phyloP scores from a whole-genome alignment of 1,140 invertebrate species.

The Kradibia gibbosae region DNA sequence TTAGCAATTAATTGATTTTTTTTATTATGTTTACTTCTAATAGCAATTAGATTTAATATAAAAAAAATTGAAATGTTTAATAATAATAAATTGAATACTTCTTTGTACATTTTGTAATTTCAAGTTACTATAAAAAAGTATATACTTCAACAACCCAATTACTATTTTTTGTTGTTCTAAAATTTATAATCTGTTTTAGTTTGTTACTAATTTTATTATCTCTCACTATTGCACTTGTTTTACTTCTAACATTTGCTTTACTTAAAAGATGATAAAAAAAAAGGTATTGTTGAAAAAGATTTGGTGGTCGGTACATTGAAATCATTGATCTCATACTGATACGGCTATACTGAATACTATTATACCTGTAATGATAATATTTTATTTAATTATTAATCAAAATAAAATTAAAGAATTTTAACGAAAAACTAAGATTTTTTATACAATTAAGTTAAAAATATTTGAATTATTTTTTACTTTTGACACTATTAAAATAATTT shows the following conservation, averaged over 20 bases:
- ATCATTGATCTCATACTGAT: conserved; percentile 19
- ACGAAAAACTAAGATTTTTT: background rate
- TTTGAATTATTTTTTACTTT: too few relatives aligned
- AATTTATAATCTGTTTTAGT: conserved; percentile 66
- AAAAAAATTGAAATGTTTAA: background rate
- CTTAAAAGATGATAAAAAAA: background rate
- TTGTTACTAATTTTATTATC: conserved; percentile 55
- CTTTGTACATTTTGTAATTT: too few relatives aligned
- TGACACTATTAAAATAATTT: too few relatives aligned
- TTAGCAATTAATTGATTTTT: too few relatives aligned
- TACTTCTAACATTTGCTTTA: conserved; percentile 3
- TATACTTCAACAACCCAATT: conserved; percentile 73
- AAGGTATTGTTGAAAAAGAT: background rate
- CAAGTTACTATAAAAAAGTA: conserved; percentile 23
- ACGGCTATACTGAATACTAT: background rate
- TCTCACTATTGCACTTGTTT: background rate
- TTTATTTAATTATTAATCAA: background rate
- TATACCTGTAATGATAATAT: background rate
- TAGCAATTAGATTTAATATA: too few relatives aligned
- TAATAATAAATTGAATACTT: background rate
- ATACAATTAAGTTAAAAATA: background rate
- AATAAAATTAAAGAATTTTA: background rate
- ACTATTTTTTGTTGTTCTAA: conserved; percentile 67
- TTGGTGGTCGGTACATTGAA: conserved; percentile 5
- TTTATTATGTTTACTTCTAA: too few relatives aligned